Base-by-base conservation (phyloP, 2,888 invertebrate genomes). In the Drosophila paranaensis region DNA sequence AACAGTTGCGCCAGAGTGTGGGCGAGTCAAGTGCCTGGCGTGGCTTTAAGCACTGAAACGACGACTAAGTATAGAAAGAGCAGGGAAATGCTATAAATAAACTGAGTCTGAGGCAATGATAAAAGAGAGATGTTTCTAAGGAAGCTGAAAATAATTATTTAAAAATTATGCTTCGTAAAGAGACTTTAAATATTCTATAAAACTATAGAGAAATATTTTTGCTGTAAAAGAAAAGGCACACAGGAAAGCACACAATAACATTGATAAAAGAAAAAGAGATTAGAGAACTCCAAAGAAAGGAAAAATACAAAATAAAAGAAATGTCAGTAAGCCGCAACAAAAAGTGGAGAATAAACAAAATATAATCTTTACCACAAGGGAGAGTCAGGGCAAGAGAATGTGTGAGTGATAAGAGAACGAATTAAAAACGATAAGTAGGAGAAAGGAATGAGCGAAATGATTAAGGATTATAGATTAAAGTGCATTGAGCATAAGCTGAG, bases 11-110 rank as follows among this genome's bases (percentile, higher is more conserved):
- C 10, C 3, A 14, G 4, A 45, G 60, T 58, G 56, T 65, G 55
- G 64, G 55, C 60, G 63, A 68, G 63, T 62, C 80, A 71, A 76
- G 56, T 60, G 45, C 27, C 53, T 57, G 45, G 54, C 50, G 67
- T 62, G 27, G 70, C 35, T 56, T 61, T 56, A 62, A 69, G 27
- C 58, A 25, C 27, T 67, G 54, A 20, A 20, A 20, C 33, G 20
- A 51, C 4, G 13, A 42, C 27, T 9, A 11, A 9, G 20, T 35
- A 35, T 11, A 1, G 13, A 45, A 20, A 8, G 9, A 37, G 8
- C 11, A 50, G 11, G 0, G 1, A 48, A 16, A 50, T 16, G 20
- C 20, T 20, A 33, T 50, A 20, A 11, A 16, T 43, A 20, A 20
- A 2, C 30, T n/a, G n/a, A 50, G 11, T 16, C 30, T 9, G 10